These are phyloP conservation scores for Macrocentrus cingulum DNA, from an alignment of 1,140 invertebrate species.

Conservation along the genomic window DNA sequence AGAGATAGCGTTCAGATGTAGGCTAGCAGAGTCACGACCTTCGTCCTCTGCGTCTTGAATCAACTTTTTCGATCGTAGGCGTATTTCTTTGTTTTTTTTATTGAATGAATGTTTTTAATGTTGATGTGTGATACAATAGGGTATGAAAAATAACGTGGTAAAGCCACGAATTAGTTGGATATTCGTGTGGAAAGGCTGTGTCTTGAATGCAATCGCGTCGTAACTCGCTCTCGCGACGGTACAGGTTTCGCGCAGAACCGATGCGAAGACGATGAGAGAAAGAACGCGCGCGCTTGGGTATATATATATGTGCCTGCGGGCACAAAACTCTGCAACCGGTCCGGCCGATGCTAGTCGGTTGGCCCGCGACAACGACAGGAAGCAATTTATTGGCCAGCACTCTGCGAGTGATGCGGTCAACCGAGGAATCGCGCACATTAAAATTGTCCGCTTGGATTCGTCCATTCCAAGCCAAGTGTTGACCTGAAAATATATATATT, in stretches of 20 bases:
- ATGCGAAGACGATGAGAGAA: conserved; percentile 28
- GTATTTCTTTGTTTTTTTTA: conserved; percentile 15
- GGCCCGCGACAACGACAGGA: conserved; percentile 44
- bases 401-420: conserved; percentile 38
- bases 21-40: conserved; percentile 57
- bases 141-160: neutral
- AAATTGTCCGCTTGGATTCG: conserved; percentile 30
- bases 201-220: neutral
- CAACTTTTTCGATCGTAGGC: conserved; percentile 20
- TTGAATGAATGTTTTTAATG: neutral
- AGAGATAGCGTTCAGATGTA: conserved; percentile 46
- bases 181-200: neutral
- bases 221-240: neutral
- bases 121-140: neutral
- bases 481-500: neutral
- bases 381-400: conserved; percentile 48
- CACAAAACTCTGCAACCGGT: conserved; percentile 37
- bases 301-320: conserved; percentile 37
- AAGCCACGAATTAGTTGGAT: neutral
- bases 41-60: conserved; percentile 41
- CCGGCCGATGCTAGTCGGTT: conserved; percentile 38
- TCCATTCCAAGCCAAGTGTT: neutral
- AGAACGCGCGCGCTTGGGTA: conserved; percentile 1
- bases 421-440: conserved; percentile 41
- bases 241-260: too few relatives aligned